Conservation (phyloP, 2,888 invertebrate genomes). For the Chrysolina americana region DNA sequence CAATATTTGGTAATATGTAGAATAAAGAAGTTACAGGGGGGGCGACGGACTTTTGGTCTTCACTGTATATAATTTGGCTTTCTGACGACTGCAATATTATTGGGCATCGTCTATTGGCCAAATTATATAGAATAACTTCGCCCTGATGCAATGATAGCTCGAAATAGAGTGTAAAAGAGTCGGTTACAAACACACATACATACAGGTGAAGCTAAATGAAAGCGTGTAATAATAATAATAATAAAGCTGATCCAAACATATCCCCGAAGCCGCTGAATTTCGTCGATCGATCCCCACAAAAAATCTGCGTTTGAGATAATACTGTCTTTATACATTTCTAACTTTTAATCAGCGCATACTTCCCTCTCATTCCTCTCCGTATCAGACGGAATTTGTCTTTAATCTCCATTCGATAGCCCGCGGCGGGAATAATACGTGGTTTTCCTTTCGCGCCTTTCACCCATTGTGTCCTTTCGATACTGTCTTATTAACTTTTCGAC, state of each 20-base stretch:
- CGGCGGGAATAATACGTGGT: conserved; percentile 57
- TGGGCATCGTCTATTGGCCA: too few species aligned
- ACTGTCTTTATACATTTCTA: conserved; percentile 42
- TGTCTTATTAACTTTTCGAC: conserved; percentile 45
- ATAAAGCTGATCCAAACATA: not conserved
- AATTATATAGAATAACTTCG: too few species aligned
- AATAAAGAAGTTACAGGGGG: too few species aligned
- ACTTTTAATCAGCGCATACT: conserved; percentile 52
- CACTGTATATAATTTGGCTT: too few species aligned
- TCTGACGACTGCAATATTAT: too few species aligned
- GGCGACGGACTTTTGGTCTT: too few species aligned
- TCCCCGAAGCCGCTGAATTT: not conserved
- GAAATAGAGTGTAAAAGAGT: too few species aligned
- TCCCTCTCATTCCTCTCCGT: conserved; percentile 18
- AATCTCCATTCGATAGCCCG: conserved; percentile 58
- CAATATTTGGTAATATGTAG: too few species aligned
- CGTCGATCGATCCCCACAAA: conserved; percentile 20
- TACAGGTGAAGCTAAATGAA: too few species aligned
- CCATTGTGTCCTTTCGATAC: conserved; percentile 39
- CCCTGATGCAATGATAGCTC: too few species aligned
- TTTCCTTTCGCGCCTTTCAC: conserved; percentile 42
- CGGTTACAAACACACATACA: too few species aligned
- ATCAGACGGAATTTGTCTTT: conserved; percentile 50
- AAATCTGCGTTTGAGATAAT: conserved; percentile 28
- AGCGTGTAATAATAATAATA: too few species aligned